phyloP scores from a whole-genome alignment of 2,797 vertebrate genomes.

The Semotilus atromaculatus region DNA sequence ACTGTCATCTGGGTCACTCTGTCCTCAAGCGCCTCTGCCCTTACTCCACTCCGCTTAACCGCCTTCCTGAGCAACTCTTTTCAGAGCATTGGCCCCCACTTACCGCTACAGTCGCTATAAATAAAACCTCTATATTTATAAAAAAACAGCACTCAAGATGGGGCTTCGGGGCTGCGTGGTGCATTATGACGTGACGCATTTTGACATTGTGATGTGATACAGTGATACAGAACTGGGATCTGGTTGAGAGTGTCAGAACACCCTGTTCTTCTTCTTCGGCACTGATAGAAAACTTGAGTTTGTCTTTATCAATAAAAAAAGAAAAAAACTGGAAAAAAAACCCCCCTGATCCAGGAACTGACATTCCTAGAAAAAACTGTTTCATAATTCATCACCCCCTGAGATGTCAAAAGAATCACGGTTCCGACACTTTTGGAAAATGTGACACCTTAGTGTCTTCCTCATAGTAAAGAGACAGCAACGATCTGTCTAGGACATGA shows the following conservation, averaged over 20 bases:
- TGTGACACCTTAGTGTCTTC: conserved; percentile 38
- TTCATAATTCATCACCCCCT: conserved; percentile 49
- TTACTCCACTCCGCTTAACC: conserved; percentile 12
- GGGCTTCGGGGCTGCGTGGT: conserved; percentile 11
- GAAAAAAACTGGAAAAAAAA: not conserved
- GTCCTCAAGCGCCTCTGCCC: conserved; percentile 49
- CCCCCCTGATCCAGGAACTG: not conserved
- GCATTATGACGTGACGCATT: conserved; percentile 23
- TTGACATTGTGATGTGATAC: conserved; percentile 25
- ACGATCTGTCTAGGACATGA: conserved; percentile 1
- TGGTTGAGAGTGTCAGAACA: conserved; percentile 8
- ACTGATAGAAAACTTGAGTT: conserved; percentile 28
- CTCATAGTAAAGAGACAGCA: conserved; percentile 28
- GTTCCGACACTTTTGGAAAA: conserved; percentile 36
- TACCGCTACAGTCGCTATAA: conserved; percentile 39
- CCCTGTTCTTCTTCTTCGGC: not conserved
- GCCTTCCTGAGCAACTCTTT: not conserved
- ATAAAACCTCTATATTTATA: conserved; percentile 52
- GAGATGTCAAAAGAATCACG: conserved; percentile 48
- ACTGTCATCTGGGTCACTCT: conserved; percentile 49
- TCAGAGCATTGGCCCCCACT: conserved; percentile 32
- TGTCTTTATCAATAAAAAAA: conserved; percentile 28
- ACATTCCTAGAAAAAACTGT: conserved; percentile 27
- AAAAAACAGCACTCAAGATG: conserved; percentile 47
- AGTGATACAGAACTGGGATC: conserved; percentile 22